These are phyloP conservation scores for Meloe dianella DNA, from an alignment of 2,888 invertebrate species.

Conservation along the genomic window DNA sequence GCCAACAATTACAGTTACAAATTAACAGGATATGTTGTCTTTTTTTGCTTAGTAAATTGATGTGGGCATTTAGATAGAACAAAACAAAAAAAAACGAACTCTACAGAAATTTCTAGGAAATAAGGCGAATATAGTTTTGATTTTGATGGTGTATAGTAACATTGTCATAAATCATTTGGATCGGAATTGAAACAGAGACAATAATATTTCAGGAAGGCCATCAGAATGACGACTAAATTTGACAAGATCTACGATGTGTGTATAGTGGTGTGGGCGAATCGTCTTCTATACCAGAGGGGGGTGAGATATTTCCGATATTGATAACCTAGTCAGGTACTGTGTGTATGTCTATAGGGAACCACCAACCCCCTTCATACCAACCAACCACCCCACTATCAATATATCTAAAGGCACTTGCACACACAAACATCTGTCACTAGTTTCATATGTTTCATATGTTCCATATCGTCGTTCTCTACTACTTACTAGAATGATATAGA, in stretches of 20 bases:
- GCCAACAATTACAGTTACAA: conserved; percentile 49
- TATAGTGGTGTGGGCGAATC: neutral
- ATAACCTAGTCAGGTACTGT: conserved; percentile 55
- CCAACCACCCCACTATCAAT: conserved; percentile 41
- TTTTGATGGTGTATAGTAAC: neutral
- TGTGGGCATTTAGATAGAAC: neutral
- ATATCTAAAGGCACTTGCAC: conserved; percentile 43
- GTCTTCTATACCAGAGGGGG: neutral
- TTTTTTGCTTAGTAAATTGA: neutral
- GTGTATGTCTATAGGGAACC: conserved; percentile 48
- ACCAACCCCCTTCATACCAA: conserved; percentile 6
- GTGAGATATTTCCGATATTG: conserved; percentile 45
- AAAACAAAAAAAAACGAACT: neutral
- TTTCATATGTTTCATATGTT: conserved; percentile 39
- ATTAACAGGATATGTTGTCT: conserved; percentile 39
- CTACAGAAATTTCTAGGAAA: neutral
- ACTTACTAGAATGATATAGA: conserved; percentile 27
- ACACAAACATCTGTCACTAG: conserved; percentile 50
- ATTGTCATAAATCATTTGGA: conserved; percentile 30
- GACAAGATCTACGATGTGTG: conserved; percentile 55
- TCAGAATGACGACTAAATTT: conserved; percentile 53
- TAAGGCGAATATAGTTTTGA: neutral
- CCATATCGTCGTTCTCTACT: neutral
- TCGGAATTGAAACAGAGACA: conserved; percentile 47
- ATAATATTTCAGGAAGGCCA: conserved; percentile 55